Conservation (phyloP, 2,113 vertebrate genomes). For the Myiagra hebetior region DNA sequence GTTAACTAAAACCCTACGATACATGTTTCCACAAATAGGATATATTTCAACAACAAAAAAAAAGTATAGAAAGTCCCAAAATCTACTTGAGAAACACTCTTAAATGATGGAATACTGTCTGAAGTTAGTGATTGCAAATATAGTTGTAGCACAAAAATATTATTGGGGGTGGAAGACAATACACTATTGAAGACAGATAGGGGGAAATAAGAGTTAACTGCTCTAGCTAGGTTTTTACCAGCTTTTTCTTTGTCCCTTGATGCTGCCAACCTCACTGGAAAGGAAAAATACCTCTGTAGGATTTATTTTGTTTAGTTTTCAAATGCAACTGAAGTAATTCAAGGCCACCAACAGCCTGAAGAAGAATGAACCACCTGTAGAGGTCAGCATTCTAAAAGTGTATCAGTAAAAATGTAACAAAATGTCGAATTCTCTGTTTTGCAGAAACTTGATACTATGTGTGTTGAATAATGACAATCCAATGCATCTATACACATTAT, state of each 20-base stretch:
- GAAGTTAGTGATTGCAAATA: not conserved
- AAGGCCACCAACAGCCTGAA: not conserved
- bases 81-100: not conserved
- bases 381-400: conserved; percentile 17
- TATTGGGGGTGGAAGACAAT: not conserved
- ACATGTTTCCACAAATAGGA: not conserved
- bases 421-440: not conserved
- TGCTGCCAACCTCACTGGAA: not conserved
- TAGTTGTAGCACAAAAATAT: not conserved
- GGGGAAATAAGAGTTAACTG: not conserved
- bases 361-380: not conserved
- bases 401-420: not conserved
- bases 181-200: not conserved
- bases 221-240: not conserved
- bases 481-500: not conserved
- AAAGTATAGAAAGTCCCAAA: not conserved
- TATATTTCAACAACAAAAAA: not conserved
- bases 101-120: not conserved
- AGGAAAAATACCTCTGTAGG: not conserved
- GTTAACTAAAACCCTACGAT: not conserved
- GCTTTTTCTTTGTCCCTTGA: not conserved
- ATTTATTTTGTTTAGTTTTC: not conserved
- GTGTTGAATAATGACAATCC: not conserved
- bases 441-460: not conserved
- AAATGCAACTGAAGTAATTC: not conserved